Percentiles rank a stretch among this genome's conserved stretches.
Conservation (phyloP, 2,888 invertebrate species). For the Calliopum simillimum region DNA sequence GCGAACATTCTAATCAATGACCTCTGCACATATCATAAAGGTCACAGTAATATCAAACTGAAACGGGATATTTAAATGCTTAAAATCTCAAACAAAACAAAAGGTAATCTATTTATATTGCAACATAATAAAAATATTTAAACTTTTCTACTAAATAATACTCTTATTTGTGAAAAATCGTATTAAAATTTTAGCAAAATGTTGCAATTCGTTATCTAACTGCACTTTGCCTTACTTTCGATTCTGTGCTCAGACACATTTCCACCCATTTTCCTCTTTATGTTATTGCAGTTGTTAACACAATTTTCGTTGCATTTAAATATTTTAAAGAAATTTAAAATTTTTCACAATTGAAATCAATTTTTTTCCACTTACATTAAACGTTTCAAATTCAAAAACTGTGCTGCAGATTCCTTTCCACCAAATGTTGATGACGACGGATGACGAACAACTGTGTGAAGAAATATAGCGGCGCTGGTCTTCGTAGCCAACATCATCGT, state of each 20-base stretch:
- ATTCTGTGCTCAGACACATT: background rate
- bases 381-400: conserved; percentile 45
- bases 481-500: conserved; percentile 27
- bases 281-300: conserved; percentile 8
- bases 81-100: background rate
- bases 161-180: too few relatives aligned
- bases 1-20: conserved; percentile 46
- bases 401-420: conserved; percentile 41
- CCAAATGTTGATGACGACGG: conserved; percentile 42
- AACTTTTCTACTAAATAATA: background rate
- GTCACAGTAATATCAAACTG: conserved; percentile 47
- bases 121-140: background rate
- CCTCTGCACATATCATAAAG: conserved; percentile 58
- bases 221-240: conserved; percentile 10
- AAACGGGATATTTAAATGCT: background rate
- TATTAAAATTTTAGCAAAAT: background rate
- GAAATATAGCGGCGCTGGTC: conserved; percentile 34
- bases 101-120: background rate
- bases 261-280: background rate
- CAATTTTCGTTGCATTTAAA: background rate
- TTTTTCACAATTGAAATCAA: background rate
- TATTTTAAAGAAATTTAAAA: background rate
- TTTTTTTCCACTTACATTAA: conserved; percentile 46
- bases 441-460: conserved; percentile 37
- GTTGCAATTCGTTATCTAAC: conserved; percentile 23